Percentiles rank a stretch among this genome's conserved stretches.
Conservation (phyloP, 2,797 vertebrate species). For the Acestrorhynchus altus region DNA sequence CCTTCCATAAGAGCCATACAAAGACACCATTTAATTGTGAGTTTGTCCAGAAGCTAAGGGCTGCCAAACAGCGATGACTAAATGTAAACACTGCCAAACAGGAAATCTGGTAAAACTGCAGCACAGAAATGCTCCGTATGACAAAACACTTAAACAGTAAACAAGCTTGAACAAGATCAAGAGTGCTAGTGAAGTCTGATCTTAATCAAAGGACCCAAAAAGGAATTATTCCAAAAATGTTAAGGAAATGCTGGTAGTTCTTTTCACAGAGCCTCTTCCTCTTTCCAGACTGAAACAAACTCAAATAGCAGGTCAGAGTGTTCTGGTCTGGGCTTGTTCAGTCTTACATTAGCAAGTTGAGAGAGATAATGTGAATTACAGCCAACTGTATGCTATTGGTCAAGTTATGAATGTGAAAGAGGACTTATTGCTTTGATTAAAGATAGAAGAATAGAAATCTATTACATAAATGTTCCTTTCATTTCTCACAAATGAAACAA, state of each 20-base stretch:
- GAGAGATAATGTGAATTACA: neutral
- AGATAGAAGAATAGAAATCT: neutral
- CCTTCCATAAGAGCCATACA: neutral
- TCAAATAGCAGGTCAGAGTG: slow-evolving; percentile 5
- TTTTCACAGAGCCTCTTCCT: slow-evolving; percentile 10
- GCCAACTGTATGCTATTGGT: neutral
- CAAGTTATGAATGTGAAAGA: neutral
- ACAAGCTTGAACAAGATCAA: neutral
- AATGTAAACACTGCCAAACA: neutral
- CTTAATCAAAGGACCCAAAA: neutral
- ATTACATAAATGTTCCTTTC: neutral
- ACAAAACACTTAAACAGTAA: neutral
- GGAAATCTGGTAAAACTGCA: neutral
- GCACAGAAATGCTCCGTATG: neutral
- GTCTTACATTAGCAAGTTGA: neutral
- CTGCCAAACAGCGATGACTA: neutral
- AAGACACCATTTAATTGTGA: neutral
- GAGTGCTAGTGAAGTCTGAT: slow-evolving; percentile 4
- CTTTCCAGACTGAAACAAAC: slow-evolving; percentile 24
- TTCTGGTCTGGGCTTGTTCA: neutral
- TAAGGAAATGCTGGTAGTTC: slow-evolving; percentile 9
- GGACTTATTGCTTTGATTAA: neutral
- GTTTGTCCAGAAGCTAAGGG: neutral
- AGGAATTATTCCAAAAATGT: neutral
- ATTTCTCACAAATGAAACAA: neutral